Evolutionary conservation across 2,888 invertebrate species (phyloP).

Genomic region (Heliconius charithonia): DNA sequence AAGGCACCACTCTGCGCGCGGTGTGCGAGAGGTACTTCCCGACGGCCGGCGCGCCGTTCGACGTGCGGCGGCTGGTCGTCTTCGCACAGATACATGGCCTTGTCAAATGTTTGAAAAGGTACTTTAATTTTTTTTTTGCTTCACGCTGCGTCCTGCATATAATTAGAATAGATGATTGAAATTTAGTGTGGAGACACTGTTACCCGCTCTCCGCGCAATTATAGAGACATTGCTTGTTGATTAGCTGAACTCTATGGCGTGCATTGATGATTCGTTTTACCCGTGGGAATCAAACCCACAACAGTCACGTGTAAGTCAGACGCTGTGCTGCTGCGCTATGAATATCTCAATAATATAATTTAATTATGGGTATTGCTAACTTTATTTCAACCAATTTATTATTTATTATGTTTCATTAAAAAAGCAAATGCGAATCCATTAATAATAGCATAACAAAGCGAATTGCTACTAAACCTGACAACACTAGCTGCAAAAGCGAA

Average conservation of each 20-base stretch:
- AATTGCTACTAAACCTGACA: not conserved
- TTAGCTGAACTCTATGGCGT: not conserved
- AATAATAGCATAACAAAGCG: not conserved
- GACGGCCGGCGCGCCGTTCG: constrained; percentile 54
- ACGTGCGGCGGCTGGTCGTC: constrained; percentile 81
- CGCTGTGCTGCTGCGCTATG: not conserved
- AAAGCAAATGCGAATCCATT: not conserved
- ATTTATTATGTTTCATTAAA: not conserved
- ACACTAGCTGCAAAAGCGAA: not conserved
- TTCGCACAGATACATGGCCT: constrained; percentile 84
- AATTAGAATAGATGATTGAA: not conserved
- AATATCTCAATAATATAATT: not conserved
- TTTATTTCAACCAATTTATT: no score
- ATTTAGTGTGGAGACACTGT: no score
- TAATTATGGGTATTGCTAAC: no score
- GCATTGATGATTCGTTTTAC: not conserved
- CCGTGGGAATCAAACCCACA: not conserved
- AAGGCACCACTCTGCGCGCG: constrained; percentile 72
- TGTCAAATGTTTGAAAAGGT: constrained; percentile 84
- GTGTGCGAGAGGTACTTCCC: constrained; percentile 68
- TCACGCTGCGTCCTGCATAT: not conserved
- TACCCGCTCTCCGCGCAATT: not conserved
- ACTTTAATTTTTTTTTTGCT: constrained; percentile 13
- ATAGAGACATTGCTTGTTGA: not conserved
- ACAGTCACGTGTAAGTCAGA: not conserved